Evolutionary conservation across 2,888 invertebrate species (phyloP).

Genomic region (Eupithecia tripunctaria): DNA sequence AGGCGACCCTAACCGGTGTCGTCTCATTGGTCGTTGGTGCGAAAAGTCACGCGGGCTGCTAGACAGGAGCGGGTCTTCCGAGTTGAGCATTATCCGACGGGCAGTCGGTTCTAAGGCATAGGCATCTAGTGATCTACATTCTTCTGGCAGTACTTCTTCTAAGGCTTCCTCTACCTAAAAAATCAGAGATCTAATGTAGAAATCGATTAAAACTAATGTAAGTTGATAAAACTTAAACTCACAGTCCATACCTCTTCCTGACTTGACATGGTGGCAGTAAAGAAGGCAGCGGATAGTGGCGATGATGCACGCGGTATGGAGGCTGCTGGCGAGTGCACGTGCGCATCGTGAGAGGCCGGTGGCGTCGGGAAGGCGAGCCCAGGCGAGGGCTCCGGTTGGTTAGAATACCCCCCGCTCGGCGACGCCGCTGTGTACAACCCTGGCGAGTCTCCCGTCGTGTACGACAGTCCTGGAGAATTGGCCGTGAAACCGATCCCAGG

Average conservation of each 20-base stretch:
- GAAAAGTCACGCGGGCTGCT: slow-evolving; percentile 93
- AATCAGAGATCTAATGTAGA: slow-evolving; percentile 23
- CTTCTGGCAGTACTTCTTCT: slow-evolving; percentile 92
- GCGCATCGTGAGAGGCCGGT: slow-evolving; percentile 91
- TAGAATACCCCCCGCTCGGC: slow-evolving; percentile 73
- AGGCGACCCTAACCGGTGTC: slow-evolving; percentile 61
- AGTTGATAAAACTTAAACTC: neutral
- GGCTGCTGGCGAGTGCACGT: slow-evolving; percentile 87
- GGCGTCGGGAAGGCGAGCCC: slow-evolving; percentile 93
- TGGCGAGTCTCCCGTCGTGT: slow-evolving; percentile 87
- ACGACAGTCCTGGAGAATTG: slow-evolving; percentile 88
- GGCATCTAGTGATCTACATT: slow-evolving; percentile 86
- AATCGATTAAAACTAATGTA: neutral
- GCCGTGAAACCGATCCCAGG: slow-evolving; percentile 82
- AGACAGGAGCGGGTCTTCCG: slow-evolving; percentile 92
- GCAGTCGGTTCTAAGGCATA: slow-evolving; percentile 88
- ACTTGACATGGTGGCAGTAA: slow-evolving; percentile 93
- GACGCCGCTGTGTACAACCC: slow-evolving; percentile 74
- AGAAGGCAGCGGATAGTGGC: slow-evolving; percentile 92
- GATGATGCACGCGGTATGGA: slow-evolving; percentile 90
- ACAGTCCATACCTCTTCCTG: slow-evolving; percentile 87
- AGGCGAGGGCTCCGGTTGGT: slow-evolving; percentile 85
- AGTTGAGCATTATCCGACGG: slow-evolving; percentile 94
- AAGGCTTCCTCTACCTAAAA: slow-evolving; percentile 91
- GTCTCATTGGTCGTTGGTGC: slow-evolving; percentile 69